Evolutionary conservation across 2,888 invertebrate species (phyloP), one percentile per base, ranked within the genome.

Genomic region (Euplagia quadripunctaria): DNA sequence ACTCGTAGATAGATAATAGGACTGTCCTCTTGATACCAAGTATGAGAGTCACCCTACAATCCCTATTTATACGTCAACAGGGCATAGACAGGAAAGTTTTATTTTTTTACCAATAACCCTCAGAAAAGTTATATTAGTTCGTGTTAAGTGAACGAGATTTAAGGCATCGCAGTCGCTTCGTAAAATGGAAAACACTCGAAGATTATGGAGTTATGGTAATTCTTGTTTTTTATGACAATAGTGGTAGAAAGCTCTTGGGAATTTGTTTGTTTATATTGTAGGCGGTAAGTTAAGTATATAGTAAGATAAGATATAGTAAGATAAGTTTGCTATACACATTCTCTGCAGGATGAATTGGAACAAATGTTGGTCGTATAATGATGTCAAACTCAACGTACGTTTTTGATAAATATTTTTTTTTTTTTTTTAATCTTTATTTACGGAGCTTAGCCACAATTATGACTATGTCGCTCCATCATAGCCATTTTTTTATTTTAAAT

Each of bases 61-160:
- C n/a, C 66, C 68, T 73, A 75, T 80, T 80, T 80, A 78, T 77
- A 80, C 77, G 80, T 81, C 80, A 81, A 78, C 81, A 69, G 73
- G 74, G 76, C 76, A 80, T 79, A 79, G 79, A 78, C 79, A 68
- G 67, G 43, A 55, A 20, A 85, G 79, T 73, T 85, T 61, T 80
- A 77, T 84, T 84, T 85, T 84, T 84, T 79, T 76, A 72, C 78
- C 85, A 80, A 84, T 82, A 82, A 83, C 78, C 80, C 78, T 69
- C 72, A 61, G 68, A 70, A 66, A 88, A 88, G 84, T 89, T 88
- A 83, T 88, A 88, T 89, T 87, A 88, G 87, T 89, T 88, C 70
- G 75, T 82, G 83, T 82, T 84, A 81, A 85, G 78, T 79, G 77
- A 78, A 82, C 75, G 68, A 79, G 77, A 83, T 78, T 80, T 76